phyloP scores from a whole-genome alignment of 1,140 invertebrate species.

The Bemisia tabaci region DNA sequence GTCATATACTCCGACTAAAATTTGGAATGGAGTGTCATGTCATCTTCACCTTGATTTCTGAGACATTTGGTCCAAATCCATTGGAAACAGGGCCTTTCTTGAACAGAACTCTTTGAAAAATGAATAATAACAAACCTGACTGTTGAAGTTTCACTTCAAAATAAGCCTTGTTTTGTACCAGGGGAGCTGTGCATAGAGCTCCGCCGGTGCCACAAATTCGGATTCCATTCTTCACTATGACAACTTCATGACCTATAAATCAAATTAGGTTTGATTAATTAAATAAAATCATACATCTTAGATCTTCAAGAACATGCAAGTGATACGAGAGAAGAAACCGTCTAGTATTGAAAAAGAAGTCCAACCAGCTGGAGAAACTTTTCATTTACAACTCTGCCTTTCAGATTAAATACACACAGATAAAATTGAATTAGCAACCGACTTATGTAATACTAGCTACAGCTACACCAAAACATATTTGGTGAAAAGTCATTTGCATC shows the following conservation, averaged over 20 bases:
- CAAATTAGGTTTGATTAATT: constrained; percentile 10
- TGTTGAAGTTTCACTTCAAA: constrained; percentile 98
- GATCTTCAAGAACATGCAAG: background rate
- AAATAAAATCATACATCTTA: background rate
- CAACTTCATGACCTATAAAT: constrained; percentile 86
- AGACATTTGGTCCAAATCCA: no score
- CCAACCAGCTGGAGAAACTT: constrained; percentile 1
- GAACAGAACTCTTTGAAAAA: no score
- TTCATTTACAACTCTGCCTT: constrained; percentile 2
- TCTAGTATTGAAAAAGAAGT: background rate
- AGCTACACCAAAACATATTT: no score
- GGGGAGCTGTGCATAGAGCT: constrained; percentile 78
- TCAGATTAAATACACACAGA: constrained; percentile 8
- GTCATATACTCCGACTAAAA: no score
- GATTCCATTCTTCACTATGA: constrained; percentile 91
- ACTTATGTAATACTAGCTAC: no score
- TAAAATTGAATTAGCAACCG: no score
- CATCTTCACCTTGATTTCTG: no score
- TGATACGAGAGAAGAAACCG: constrained; percentile 3
- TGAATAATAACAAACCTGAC: constrained; percentile 48
- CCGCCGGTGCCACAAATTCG: constrained; percentile 92
- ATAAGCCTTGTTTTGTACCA: constrained; percentile 95
- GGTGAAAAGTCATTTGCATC: no score
- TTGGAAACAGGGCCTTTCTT: no score
- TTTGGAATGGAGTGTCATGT: no score